These are phyloP conservation scores for Asbolus verrucosus DNA, from an alignment of 1,140 invertebrate species.

Conservation along the genomic window DNA sequence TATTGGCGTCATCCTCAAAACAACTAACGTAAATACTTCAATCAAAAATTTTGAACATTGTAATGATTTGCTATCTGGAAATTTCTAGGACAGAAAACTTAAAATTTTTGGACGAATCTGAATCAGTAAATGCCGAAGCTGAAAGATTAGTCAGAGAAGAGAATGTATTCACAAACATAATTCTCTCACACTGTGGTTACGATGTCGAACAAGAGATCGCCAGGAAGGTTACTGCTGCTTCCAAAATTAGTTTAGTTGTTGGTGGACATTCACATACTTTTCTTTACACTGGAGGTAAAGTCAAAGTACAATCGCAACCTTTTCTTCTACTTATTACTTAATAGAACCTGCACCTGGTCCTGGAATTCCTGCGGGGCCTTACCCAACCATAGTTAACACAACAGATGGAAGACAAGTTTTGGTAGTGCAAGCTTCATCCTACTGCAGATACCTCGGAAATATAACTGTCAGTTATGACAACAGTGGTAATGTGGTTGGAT, in stretches of 20 bases:
- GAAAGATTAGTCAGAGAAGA: constrained; percentile 61
- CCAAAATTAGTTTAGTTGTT: constrained; percentile 79
- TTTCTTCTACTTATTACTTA: too few species aligned
- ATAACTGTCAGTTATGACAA: constrained; percentile 80
- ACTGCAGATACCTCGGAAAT: constrained; percentile 81
- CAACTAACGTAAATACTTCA: constrained; percentile 74
- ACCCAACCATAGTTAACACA: constrained; percentile 65
- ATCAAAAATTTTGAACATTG: too few species aligned
- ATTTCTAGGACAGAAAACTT: constrained; percentile 61
- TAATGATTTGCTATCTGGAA: too few species aligned
- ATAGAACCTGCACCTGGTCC: constrained; percentile 53
- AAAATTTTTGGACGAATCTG: constrained; percentile 66
- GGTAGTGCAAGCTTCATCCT: constrained; percentile 78
- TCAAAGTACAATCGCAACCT: too few species aligned
- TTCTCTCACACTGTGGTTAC: constrained; percentile 72
- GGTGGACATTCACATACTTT: constrained; percentile 84
- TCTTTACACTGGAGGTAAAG: constrained; percentile 56
- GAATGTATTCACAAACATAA: constrained; percentile 60
- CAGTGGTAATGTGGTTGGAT: constrained; percentile 75
- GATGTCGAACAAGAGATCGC: constrained; percentile 75
- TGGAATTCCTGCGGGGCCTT: constrained; percentile 67
- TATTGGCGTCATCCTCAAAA: constrained; percentile 80
- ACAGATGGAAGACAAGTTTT: constrained; percentile 71
- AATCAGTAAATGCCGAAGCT: constrained; percentile 61
- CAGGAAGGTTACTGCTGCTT: constrained; percentile 67